phyloP scores from a whole-genome alignment of 1,140 invertebrate genomes.

The Aphis gossypii region DNA sequence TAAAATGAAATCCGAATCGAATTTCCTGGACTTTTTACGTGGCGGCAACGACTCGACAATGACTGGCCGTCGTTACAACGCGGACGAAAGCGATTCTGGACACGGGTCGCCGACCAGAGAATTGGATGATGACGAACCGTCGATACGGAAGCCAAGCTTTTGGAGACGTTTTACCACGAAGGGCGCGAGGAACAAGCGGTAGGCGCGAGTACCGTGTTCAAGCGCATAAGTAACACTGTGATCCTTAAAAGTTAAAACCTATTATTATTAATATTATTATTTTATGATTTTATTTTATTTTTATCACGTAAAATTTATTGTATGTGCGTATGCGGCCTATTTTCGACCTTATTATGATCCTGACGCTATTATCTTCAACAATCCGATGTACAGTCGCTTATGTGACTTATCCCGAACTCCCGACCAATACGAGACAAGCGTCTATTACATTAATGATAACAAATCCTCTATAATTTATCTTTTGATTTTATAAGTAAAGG shows the following conservation, averaged over 20 bases:
- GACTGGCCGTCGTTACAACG: conserved; percentile 54
- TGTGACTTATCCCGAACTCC: neutral
- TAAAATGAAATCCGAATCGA: conserved; percentile 68
- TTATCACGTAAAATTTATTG: neutral
- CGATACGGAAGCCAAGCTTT: conserved; percentile 73
- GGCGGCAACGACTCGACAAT: conserved; percentile 63
- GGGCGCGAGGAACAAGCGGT: conserved; percentile 73
- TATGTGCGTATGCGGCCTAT: neutral
- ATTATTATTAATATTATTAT: conserved; percentile 35
- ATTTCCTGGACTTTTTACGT: conserved; percentile 75
- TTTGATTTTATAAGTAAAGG: neutral
- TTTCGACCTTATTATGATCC: neutral
- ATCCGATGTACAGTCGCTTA: neutral
- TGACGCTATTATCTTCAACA: neutral
- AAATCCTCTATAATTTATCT: neutral
- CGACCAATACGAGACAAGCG: neutral
- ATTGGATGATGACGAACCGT: conserved; percentile 65
- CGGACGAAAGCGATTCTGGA: conserved; percentile 67
- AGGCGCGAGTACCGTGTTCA: conserved; percentile 59
- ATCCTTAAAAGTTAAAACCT: neutral
- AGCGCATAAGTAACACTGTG: conserved; percentile 29
- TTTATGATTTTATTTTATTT: neutral
- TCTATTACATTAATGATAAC: neutral
- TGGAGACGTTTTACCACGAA: conserved; percentile 78
- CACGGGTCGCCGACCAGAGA: conserved; percentile 67